These are phyloP conservation scores for Brachionus paranguensis DNA, from an alignment of 1,140 invertebrate species.

Conservation along the genomic window DNA sequence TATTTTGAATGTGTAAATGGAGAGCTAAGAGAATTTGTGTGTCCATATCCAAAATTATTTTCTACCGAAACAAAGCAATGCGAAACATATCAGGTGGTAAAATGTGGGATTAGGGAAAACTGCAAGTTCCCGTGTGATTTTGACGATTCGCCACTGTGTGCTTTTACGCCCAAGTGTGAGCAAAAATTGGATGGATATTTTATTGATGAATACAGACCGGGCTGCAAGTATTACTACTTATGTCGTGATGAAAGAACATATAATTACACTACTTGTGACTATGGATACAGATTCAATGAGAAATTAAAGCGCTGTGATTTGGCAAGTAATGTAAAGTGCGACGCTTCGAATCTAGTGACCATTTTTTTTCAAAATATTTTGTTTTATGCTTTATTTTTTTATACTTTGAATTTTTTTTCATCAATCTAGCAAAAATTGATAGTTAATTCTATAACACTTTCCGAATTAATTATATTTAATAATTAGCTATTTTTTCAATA, in stretches of 20 bases:
- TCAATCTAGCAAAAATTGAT: not conserved
- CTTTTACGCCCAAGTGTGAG: conserved; percentile 34
- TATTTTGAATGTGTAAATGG: conserved; percentile 40
- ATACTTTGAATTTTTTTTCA: not conserved
- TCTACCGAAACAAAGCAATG: conserved; percentile 33
- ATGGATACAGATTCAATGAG: conserved; percentile 33
- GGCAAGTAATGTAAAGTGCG: conserved; percentile 29
- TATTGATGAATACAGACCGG: conserved; percentile 30
- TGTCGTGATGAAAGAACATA: conserved; percentile 32
- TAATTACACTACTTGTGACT: conserved; percentile 37
- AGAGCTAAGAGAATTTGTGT: conserved; percentile 19
- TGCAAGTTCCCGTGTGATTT: conserved; percentile 39
- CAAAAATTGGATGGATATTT: conserved; percentile 26
- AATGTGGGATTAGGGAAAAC: conserved; percentile 31
- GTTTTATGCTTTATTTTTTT: not conserved
- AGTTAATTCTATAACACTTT: not conserved
- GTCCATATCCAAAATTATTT: conserved; percentile 36
- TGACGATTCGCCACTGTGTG: conserved; percentile 36
- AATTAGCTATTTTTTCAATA: not conserved
- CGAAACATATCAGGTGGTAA: conserved; percentile 38
- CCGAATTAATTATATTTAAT: not conserved
- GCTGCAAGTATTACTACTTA: conserved; percentile 36
- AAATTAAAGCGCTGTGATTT: conserved; percentile 5
- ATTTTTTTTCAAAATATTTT: not conserved
- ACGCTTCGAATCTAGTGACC: not conserved